A percentile compares a stretch with the other conserved stretches of the same genome.
Evolutionary conservation across 23 tunicate genomes (phyloP).

Genomic region (Clavelina lepadiformis): DNA sequence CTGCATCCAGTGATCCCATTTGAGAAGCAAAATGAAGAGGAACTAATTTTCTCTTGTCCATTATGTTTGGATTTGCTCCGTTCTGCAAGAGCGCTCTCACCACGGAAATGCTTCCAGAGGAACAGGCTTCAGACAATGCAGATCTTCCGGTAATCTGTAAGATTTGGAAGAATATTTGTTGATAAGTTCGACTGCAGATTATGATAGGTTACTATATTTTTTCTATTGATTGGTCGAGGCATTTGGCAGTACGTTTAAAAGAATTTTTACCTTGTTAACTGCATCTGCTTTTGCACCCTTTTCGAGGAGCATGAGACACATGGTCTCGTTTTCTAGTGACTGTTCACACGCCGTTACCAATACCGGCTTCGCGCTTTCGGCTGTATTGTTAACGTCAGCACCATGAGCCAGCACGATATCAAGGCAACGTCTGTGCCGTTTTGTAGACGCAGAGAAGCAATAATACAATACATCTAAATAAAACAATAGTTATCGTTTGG

Average conservation of each 20-base stretch:
- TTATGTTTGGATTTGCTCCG: constrained; percentile 83
- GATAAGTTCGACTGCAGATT: not conserved
- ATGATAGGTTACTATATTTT: not conserved
- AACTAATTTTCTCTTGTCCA: constrained; percentile 33
- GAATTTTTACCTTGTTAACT: constrained; percentile 49
- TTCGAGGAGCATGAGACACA: constrained; percentile 83
- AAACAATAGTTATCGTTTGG: not conserved
- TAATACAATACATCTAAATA: constrained; percentile 67
- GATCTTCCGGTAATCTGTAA: constrained; percentile 61
- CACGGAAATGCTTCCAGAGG: constrained; percentile 46
- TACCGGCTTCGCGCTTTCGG: constrained; percentile 44
- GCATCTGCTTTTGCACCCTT: constrained; percentile 83
- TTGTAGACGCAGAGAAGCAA: constrained; percentile 75
- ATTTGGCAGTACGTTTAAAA: not conserved
- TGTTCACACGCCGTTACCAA: constrained; percentile 70
- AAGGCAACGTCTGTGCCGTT: constrained; percentile 69
- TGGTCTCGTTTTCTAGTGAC: constrained; percentile 52
- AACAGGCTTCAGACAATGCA: constrained; percentile 74
- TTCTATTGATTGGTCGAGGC: not conserved
- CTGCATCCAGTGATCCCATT: constrained; percentile 53
- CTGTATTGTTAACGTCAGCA: constrained; percentile 51
- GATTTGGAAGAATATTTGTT: not conserved
- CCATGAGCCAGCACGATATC: constrained; percentile 72
- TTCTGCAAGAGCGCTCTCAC: constrained; percentile 52
- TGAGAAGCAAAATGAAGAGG: constrained; percentile 79